phyloP scores from a whole-genome alignment of 2,113 vertebrate genomes.

The Prinia subflava region DNA sequence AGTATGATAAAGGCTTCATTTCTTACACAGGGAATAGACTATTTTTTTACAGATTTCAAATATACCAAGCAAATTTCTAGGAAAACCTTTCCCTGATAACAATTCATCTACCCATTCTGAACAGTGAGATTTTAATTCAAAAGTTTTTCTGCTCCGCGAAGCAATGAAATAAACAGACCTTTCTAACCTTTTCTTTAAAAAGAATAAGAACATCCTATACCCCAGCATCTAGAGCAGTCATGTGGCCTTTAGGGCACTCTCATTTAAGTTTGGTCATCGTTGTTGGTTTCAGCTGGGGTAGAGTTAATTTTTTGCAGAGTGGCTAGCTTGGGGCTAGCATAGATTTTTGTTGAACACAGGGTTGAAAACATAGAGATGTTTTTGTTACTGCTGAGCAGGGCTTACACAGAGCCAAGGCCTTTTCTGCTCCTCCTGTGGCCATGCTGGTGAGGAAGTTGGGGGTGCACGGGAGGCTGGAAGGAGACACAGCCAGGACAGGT shows the following conservation, averaged over 20 bases:
- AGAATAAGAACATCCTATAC: neutral
- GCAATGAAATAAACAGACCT: neutral
- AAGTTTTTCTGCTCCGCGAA: neutral
- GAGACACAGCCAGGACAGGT: neutral
- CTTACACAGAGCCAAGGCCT: neutral
- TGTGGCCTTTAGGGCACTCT: neutral
- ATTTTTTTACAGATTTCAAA: neutral
- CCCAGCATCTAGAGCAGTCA: neutral
- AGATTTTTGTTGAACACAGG: neutral
- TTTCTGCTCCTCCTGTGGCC: neutral
- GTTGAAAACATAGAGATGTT: rapidly evolving
- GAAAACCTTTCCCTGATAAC: neutral
- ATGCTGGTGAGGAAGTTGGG: rapidly evolving
- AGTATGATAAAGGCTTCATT: neutral
- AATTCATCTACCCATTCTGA: neutral
- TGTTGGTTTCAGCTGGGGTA: neutral
- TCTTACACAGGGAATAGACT: rapidly evolving
- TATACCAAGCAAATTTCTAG: neutral
- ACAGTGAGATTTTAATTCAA: neutral
- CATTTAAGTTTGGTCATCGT: neutral
- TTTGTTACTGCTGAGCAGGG: neutral
- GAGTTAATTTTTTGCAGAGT: neutral
- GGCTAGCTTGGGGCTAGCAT: neutral
- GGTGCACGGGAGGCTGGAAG: rapidly evolving
- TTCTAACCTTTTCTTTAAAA: neutral